phyloP scores from a whole-genome alignment of 2,888 invertebrate genomes.

The Cryptus viduatorius region DNA sequence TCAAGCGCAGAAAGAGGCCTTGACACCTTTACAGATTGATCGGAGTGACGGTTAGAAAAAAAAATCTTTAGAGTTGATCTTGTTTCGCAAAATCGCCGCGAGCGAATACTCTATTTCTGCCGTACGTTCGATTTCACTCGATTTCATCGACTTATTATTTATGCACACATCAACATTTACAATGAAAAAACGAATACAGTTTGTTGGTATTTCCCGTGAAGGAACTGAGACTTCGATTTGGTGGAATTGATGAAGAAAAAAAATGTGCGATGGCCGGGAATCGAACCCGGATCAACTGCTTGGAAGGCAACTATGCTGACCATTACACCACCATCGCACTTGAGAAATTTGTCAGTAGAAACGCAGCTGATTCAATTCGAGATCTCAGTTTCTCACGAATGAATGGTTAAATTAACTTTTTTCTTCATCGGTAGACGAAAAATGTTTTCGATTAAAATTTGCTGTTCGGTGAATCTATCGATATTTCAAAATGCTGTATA shows the following conservation, averaged over 20 bases:
- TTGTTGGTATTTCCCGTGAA: neutral
- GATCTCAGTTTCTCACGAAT: neutral
- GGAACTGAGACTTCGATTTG: neutral
- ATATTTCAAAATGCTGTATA: neutral
- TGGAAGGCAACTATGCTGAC: constrained; percentile 76
- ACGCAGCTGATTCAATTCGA: neutral
- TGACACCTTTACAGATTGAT: constrained; percentile 51
- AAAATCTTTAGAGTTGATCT: constrained; percentile 27
- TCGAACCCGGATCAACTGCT: constrained; percentile 76
- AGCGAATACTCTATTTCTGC: neutral
- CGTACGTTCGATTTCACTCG: neutral
- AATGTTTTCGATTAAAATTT: neutral
- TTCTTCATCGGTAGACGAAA: neutral
- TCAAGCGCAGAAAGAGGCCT: constrained; percentile 34
- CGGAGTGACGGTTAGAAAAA: constrained; percentile 42
- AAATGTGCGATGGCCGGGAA: constrained; percentile 75
- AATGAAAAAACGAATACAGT: neutral
- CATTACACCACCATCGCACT: constrained; percentile 76
- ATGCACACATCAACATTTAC: neutral
- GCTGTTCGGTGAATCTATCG: neutral
- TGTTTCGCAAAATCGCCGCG: constrained; percentile 22
- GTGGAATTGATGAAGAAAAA: constrained; percentile 46
- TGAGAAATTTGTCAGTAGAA: neutral
- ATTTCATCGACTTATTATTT: neutral
- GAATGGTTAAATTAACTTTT: neutral